phyloP scores from a whole-genome alignment of 1,140 invertebrate genomes.

The Mercenaria mercenaria region DNA sequence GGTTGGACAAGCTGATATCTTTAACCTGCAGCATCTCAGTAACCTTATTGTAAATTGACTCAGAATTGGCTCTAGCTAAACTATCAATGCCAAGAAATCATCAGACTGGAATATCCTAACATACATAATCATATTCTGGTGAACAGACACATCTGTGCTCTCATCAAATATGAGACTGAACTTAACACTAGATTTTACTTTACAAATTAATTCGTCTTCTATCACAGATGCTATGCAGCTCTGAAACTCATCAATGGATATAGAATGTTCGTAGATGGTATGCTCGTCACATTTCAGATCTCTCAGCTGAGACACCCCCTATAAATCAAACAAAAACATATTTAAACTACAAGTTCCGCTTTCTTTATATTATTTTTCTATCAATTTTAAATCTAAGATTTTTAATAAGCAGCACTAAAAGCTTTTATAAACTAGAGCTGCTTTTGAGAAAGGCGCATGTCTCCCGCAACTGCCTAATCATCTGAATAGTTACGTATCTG shows the following conservation, averaged over 20 bases:
- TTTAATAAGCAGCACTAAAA: no score
- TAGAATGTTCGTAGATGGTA: neutral
- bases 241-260: slow-evolving; percentile 30
- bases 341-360: no score
- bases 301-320: slow-evolving; percentile 21
- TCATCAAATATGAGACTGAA: neutral
- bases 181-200: slow-evolving; percentile 11
- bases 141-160: no score
- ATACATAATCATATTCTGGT: slow-evolving; percentile 38
- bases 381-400: no score
- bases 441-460: no score
- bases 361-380: no score
- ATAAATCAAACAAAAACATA: neutral
- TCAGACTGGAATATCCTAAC: neutral
- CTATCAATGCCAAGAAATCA: slow-evolving; percentile 11
- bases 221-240: neutral
- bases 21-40: neutral
- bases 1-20: neutral
- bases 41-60: slow-evolving; percentile 16
- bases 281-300: neutral
- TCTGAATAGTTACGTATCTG: no score
- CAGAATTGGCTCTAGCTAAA: slow-evolving; percentile 27
- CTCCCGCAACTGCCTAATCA: no score
- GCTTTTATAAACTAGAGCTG: no score
- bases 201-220: neutral